A percentile compares a stretch with the other conserved stretches of the same genome.
Conservation (phyloP, 1,140 invertebrate species). For the Pogonus chalceus region DNA sequence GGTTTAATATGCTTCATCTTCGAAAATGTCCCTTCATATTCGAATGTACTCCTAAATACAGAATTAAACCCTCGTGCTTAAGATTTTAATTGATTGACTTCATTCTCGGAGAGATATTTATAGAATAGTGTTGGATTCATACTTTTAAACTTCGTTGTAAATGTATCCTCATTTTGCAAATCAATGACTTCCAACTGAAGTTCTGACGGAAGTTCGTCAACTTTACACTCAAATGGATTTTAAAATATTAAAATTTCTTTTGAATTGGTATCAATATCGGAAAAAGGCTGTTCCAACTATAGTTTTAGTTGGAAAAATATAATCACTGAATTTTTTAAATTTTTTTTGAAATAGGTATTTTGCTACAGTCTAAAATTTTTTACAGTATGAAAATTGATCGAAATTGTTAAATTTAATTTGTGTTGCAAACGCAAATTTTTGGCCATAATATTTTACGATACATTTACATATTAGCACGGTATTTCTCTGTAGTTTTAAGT, state of each 20-base stretch:
- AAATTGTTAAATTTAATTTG: background rate
- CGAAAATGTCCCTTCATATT: constrained; percentile 12
- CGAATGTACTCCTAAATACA: constrained; percentile 9
- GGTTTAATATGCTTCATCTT: constrained; percentile 10
- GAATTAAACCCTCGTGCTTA: constrained; percentile 9
- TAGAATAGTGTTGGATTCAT: constrained; percentile 11
- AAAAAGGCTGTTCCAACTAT: constrained; percentile 5
- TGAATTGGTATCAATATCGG: background rate
- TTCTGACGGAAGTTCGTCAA: constrained; percentile 8
- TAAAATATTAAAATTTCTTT: constrained; percentile 3
- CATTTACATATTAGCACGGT: too few species aligned
- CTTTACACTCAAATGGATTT: constrained; percentile 10
- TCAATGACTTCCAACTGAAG: constrained; percentile 10
- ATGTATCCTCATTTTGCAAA: constrained; percentile 7
- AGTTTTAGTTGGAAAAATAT: constrained; percentile 12
- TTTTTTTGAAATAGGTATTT: constrained; percentile 8
- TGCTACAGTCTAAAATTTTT: constrained; percentile 7
- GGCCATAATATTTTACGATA: too few species aligned
- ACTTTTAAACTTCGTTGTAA: constrained; percentile 4
- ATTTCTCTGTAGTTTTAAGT: too few species aligned
- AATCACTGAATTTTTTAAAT: constrained; percentile 2
- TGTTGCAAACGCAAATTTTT: background rate
- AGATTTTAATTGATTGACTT: constrained; percentile 8
- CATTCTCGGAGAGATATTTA: constrained; percentile 12
- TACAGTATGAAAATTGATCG: constrained; percentile 4